Base-by-base conservation (phyloP, 2,797 vertebrate species). In the Tarsius wallacei region DNA sequence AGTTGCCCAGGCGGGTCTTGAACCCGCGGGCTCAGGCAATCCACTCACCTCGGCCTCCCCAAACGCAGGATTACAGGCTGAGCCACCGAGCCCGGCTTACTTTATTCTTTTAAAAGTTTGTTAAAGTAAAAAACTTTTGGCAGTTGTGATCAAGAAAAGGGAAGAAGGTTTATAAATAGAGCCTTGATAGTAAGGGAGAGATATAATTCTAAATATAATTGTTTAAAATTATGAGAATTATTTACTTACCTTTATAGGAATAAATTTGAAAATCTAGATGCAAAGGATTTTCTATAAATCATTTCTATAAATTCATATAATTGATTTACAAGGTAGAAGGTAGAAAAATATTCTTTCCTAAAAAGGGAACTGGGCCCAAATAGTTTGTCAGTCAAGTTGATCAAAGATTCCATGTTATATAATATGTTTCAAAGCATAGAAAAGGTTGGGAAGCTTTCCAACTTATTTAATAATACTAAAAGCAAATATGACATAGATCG, bases 291-390 rank as follows among this genome's bases (percentile, higher is more conserved):
- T 57, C 21, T 2, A 59, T 42, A 42, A 42, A 42, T 42, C 42
- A 4, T 42, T 42, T 42, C 42, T 42, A 42, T 59, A 57, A 71
- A 70, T 70, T 70, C 2, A 5, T 90, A 68, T 55, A 90, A 55
- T 47, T 81, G 36, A 24, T 66, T 70, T n/a, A 81, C 2, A 80
- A 57, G 51, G 10, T 66, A 68, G 16, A 89, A 77, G 4, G n/a
- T 66, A 80, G 76, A 42, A 76, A 87, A 76, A 76, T 76, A 92
- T 26, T 21, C n/a, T 84, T n/a, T 92, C 26, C 49, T n/a, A 55
- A 76, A 57, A 47, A 68, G 47, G 5, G 33, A 47, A 77, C 4
- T 12, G 36, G 10, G 11, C 28, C 36, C 9, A 51, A 55, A 47
- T 55, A 49, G 49, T 86, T 86, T 68, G 77, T 63, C 12, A 26